phyloP scores from a whole-genome alignment of 2,113 vertebrate species.

The Bettongia penicillata region DNA sequence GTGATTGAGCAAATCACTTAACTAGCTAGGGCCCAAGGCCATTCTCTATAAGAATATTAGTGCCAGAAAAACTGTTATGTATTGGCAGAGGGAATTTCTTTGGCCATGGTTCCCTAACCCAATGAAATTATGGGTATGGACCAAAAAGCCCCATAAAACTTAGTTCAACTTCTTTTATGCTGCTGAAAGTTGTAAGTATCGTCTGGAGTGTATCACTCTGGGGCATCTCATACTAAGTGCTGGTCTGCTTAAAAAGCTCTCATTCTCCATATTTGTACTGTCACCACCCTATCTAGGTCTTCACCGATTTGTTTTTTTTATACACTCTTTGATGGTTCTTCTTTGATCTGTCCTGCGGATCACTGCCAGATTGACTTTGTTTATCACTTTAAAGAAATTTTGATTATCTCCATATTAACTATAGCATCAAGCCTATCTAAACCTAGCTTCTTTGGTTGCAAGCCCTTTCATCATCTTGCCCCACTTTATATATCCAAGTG shows the following conservation, averaged over 20 bases:
- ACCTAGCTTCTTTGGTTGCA: neutral
- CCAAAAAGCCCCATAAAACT: neutral
- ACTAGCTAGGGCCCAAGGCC: neutral
- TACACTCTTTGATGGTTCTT: neutral
- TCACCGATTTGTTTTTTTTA: neutral
- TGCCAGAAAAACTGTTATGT: neutral
- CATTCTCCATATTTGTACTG: neutral
- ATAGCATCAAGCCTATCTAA: neutral
- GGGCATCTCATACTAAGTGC: neutral
- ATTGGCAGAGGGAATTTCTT: neutral
- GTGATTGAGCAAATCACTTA: neutral
- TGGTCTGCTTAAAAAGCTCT: neutral
- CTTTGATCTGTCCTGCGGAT: neutral
- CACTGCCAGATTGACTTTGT: neutral
- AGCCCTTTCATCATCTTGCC: neutral
- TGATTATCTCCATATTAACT: neutral
- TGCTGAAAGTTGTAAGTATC: neutral
- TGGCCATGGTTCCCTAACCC: neutral
- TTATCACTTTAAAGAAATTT: neutral
- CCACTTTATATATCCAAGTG: neutral
- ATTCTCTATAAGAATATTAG: neutral
- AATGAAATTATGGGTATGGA: neutral
- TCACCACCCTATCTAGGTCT: neutral
- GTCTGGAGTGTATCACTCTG: neutral
- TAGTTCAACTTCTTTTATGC: neutral